Evolutionary conservation across 2,113 vertebrate species (phyloP).

Genomic region (Poicephalus meyeri): DNA sequence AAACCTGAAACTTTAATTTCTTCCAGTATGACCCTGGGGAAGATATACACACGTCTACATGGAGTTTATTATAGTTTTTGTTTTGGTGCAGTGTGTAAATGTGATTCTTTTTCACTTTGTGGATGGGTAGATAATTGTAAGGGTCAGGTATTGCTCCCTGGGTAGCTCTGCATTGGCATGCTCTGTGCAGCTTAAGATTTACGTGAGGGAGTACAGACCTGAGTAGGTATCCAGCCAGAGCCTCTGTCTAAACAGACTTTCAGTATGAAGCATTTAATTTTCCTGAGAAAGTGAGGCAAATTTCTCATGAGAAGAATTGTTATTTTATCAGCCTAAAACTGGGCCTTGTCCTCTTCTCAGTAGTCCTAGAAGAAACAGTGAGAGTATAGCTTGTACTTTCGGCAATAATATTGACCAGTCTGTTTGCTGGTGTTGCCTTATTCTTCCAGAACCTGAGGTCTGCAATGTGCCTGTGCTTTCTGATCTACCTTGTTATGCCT

Average conservation of each 20-base stretch:
- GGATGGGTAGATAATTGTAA: neutral
- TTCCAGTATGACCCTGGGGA: neutral
- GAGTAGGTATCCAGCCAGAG: neutral
- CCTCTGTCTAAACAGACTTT: neutral
- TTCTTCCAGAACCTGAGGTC: neutral
- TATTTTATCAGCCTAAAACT: neutral
- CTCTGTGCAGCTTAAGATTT: neutral
- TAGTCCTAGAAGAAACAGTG: neutral
- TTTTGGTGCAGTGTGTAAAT: neutral
- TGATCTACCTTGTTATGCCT: neutral
- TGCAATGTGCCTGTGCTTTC: neutral
- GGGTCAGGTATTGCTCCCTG: neutral
- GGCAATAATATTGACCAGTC: neutral
- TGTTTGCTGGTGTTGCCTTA: neutral
- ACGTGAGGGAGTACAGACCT: neutral
- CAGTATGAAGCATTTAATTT: neutral
- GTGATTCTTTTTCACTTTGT: neutral
- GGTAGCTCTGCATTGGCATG: neutral
- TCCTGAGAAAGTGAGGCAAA: neutral
- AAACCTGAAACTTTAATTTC: neutral
- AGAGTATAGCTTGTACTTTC: neutral
- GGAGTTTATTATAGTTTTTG: neutral
- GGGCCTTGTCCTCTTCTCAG: neutral
- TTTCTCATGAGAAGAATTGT: neutral
- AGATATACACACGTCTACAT: neutral